Evolutionary conservation across 1,140 invertebrate genomes (phyloP).

Genomic region (Drosophila willistoni): DNA sequence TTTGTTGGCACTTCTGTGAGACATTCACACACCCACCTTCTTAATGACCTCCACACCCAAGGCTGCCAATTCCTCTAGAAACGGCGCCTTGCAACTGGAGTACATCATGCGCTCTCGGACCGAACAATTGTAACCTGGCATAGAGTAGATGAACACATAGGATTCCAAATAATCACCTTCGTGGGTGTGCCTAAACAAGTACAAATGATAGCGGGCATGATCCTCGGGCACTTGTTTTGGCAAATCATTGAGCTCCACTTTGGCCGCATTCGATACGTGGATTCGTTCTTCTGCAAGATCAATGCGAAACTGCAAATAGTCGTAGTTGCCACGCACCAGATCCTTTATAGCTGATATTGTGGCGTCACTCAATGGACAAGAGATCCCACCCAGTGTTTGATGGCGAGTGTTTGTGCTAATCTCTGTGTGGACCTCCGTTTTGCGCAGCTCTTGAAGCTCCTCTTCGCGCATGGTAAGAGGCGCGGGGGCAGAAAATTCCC

Average conservation of each 20-base stretch:
- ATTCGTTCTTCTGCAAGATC: slow-evolving; percentile 83
- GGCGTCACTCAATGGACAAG: slow-evolving; percentile 95
- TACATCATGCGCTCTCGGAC: slow-evolving; percentile 99
- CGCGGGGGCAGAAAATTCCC: slow-evolving; percentile 90
- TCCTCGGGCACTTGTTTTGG: slow-evolving; percentile 91
- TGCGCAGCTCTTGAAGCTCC: slow-evolving; percentile 92
- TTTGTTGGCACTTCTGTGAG: no score
- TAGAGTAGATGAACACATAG: slow-evolving; percentile 98
- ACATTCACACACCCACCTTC: slow-evolving; percentile 87
- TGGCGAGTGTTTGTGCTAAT: slow-evolving; percentile 93
- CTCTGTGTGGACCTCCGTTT: slow-evolving; percentile 90
- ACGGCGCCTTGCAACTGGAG: slow-evolving; percentile 96
- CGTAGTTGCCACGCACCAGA: slow-evolving; percentile 86
- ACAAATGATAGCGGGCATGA: slow-evolving; percentile 95
- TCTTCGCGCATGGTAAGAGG: slow-evolving; percentile 95
- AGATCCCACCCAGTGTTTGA: slow-evolving; percentile 95
- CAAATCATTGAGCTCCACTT: slow-evolving; percentile 87
- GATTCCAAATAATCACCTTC: slow-evolving; percentile 95
- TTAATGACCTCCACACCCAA: slow-evolving; percentile 90
- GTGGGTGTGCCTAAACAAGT: slow-evolving; percentile 94
- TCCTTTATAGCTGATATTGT: slow-evolving; percentile 90
- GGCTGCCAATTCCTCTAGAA: slow-evolving; percentile 91
- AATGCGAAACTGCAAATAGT: slow-evolving; percentile 92
- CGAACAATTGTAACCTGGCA: slow-evolving; percentile 96
- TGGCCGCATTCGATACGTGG: slow-evolving; percentile 86